Conservation (phyloP, 2,888 invertebrate genomes). For the Charanyca ferruginea region DNA sequence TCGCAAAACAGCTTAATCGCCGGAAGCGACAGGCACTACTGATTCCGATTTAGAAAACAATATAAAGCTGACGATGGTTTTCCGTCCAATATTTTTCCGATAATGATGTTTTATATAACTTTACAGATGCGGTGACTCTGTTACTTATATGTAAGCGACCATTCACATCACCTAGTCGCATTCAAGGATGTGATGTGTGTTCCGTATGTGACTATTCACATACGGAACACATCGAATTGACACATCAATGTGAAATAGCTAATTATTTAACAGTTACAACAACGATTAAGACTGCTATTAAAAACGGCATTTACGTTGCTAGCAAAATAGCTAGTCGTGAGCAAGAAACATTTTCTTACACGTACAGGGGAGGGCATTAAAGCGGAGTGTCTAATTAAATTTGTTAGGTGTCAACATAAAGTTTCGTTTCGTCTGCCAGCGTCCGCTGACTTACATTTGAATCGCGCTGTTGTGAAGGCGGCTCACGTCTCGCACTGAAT, state of each 20-base stretch:
- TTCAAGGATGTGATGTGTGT: no score
- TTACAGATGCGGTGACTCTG: slow-evolving; percentile 69
- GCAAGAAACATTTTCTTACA: slow-evolving; percentile 61
- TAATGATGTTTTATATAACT: slow-evolving; percentile 82
- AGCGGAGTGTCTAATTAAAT: slow-evolving; percentile 84
- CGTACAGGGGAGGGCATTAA: slow-evolving; percentile 68
- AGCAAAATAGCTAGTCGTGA: slow-evolving; percentile 44
- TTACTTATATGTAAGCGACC: slow-evolving; percentile 59
- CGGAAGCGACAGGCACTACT: slow-evolving; percentile 83
- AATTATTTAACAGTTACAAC: slow-evolving; percentile 42
- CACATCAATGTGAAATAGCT: slow-evolving; percentile 14
- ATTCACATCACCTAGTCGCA: slow-evolving; percentile 21
- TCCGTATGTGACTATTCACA: no score
- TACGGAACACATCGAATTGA: slow-evolving; percentile 4
- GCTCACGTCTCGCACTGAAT: slow-evolving; percentile 88
- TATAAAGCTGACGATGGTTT: slow-evolving; percentile 83
- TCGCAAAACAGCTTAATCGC: slow-evolving; percentile 82
- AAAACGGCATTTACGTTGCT: slow-evolving; percentile 38
- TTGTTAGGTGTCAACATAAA: slow-evolving; percentile 85
- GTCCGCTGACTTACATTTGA: slow-evolving; percentile 83
- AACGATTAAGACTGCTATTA: slow-evolving; percentile 31
- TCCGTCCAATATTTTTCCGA: slow-evolving; percentile 81
- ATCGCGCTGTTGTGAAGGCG: slow-evolving; percentile 81
- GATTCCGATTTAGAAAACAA: slow-evolving; percentile 87
- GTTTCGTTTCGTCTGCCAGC: slow-evolving; percentile 77